Evolutionary conservation across 2,797 vertebrate species (phyloP).

Genomic region (Oreochromis grahami): DNA sequence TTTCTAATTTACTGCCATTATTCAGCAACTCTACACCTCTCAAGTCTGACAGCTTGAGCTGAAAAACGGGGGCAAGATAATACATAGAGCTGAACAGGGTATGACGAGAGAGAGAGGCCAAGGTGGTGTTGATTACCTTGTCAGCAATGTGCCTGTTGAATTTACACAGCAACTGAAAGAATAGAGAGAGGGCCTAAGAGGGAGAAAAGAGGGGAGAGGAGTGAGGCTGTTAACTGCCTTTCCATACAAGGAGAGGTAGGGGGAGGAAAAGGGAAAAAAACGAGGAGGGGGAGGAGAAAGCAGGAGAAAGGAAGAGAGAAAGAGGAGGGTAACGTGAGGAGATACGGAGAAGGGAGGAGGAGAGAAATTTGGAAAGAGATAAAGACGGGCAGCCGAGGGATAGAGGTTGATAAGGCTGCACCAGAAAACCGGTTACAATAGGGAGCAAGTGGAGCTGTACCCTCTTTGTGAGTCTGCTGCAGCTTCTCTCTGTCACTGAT

Average conservation of each 20-base stretch:
- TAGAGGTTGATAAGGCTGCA: constrained; percentile 55
- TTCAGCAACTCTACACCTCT: constrained; percentile 32
- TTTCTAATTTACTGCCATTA: constrained; percentile 23
- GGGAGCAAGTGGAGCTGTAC: constrained; percentile 27
- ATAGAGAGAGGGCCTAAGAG: constrained; percentile 15
- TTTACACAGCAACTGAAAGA: constrained; percentile 38
- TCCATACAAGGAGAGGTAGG: constrained; percentile 75
- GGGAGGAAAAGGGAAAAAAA: constrained; percentile 36
- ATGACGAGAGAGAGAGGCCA: constrained; percentile 18
- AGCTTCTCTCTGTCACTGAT: constrained; percentile 44
- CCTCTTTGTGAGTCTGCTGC: constrained; percentile 33
- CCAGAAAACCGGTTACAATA: not conserved
- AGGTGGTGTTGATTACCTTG: constrained; percentile 63
- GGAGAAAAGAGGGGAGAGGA: constrained; percentile 38
- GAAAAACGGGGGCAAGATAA: constrained; percentile 16
- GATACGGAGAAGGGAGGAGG: constrained; percentile 45
- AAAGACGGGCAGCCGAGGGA: constrained; percentile 46
- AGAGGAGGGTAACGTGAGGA: constrained; percentile 48
- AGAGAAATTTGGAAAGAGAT: constrained; percentile 54
- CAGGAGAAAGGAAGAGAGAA: constrained; percentile 18
- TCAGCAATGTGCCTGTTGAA: constrained; percentile 56
- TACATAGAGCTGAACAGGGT: constrained; percentile 33
- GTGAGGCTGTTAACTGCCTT: constrained; percentile 59
- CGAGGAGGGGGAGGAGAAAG: constrained; percentile 56
- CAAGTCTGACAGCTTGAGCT: not conserved